These are phyloP conservation scores for Trialeurodes vaporariorum DNA, from an alignment of 1,140 invertebrate species.

Conservation along the genomic window DNA sequence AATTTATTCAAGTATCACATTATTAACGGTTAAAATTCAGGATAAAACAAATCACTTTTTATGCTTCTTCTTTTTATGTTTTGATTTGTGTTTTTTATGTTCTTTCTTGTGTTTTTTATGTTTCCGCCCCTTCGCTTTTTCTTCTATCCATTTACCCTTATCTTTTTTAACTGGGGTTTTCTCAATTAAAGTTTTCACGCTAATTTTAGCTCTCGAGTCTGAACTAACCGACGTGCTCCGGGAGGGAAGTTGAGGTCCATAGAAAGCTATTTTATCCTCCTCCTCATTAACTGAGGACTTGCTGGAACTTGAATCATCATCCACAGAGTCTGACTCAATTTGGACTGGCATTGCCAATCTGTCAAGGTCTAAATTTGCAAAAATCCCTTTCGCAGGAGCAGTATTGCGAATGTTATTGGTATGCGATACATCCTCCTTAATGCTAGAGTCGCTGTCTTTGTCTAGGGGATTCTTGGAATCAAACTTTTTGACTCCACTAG, in stretches of 20 bases:
- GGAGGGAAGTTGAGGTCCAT: slow-evolving; percentile 3
- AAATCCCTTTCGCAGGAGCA: slow-evolving; percentile 13
- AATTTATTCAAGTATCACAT: too few relatives aligned
- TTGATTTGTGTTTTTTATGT: slow-evolving; percentile 9
- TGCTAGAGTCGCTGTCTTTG: not conserved
- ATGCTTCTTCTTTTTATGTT: slow-evolving; percentile 10
- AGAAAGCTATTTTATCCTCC: not conserved
- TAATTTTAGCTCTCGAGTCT: not conserved
- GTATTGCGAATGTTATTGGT: not conserved
- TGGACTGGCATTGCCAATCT: slow-evolving; percentile 7
- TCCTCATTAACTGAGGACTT: not conserved
- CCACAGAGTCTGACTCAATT: not conserved
- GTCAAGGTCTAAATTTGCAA: slow-evolving; percentile 13
- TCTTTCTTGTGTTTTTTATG: slow-evolving; percentile 9
- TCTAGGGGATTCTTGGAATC: not conserved
- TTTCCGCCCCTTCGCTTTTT: slow-evolving; percentile 5
- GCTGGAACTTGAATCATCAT: not conserved
- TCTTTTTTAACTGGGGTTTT: slow-evolving; percentile 9
- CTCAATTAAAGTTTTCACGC: not conserved
- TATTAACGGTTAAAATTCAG: too few relatives aligned
- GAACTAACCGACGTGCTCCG: not conserved
- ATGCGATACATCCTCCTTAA: not conserved
- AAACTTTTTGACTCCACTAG: not conserved
- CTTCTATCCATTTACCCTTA: not conserved
- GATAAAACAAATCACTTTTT: too few relatives aligned